These are phyloP conservation scores for Meloe dianella DNA, from an alignment of 2,888 invertebrate genomes.

Conservation along the genomic window DNA sequence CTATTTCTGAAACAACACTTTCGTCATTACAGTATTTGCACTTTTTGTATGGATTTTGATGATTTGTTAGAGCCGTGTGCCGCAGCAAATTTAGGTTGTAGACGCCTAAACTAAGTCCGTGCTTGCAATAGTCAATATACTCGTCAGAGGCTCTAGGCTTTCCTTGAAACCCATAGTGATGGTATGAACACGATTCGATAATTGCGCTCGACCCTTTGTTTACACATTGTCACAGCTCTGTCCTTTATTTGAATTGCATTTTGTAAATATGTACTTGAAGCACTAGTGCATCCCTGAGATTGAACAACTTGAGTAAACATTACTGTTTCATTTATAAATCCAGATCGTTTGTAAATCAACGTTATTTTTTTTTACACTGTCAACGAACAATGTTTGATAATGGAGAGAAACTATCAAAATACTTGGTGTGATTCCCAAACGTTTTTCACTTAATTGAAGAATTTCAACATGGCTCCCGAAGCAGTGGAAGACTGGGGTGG, in stretches of 20 bases:
- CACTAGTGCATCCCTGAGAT: neutral
- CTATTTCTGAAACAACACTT: too few relatives aligned
- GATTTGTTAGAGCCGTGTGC: too few relatives aligned
- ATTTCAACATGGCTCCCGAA: neutral
- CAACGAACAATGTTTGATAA: neutral
- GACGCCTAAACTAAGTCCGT: too few relatives aligned
- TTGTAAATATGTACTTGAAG: neutral
- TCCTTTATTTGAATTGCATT: neutral
- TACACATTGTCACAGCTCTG: neutral
- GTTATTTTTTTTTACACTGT: neutral
- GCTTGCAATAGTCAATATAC: too few relatives aligned
- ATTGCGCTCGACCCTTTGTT: neutral
- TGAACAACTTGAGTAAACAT: neutral
- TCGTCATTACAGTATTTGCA: too few relatives aligned
- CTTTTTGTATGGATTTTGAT: too few relatives aligned
- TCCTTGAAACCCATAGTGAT: too few relatives aligned
- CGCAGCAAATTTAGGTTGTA: too few relatives aligned
- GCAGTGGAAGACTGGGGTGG: neutral
- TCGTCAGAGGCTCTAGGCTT: too few relatives aligned
- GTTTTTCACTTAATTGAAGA: neutral
- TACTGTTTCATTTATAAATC: neutral
- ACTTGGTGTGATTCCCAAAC: neutral
- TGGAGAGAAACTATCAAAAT: neutral
- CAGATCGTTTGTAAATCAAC: neutral
- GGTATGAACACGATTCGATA: neutral